Evolutionary conservation across 2,888 invertebrate species (phyloP).

Genomic region (Tryphoninae sp.): DNA sequence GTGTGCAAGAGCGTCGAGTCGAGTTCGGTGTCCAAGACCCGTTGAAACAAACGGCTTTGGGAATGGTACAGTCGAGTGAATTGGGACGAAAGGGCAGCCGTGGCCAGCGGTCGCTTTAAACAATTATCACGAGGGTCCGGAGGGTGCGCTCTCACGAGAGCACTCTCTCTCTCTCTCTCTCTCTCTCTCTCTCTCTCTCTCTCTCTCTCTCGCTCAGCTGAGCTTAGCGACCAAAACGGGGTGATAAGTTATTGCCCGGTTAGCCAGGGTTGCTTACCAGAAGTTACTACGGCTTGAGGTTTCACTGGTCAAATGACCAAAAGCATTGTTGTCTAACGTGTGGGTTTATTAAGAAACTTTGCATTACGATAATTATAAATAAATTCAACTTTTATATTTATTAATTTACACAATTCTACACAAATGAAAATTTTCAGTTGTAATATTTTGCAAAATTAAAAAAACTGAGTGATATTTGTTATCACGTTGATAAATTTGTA

Average conservation of each 20-base stretch:
- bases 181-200: conserved; percentile 21
- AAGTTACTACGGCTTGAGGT: conserved; percentile 65
- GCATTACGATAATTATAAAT: conserved; percentile 15
- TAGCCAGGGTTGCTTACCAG: conserved; percentile 72
- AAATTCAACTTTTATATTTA: not conserved
- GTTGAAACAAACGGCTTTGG: conserved; percentile 70
- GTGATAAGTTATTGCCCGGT: conserved; percentile 79
- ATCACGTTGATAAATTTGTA: no score
- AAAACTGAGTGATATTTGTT: no score
- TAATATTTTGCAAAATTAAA: no score
- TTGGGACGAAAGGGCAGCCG: conserved; percentile 73
- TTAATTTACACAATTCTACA: not conserved
- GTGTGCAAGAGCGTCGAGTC: conserved; percentile 45
- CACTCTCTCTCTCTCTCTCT: conserved; percentile 54
- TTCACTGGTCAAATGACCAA: conserved; percentile 55
- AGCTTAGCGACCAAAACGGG: conserved; percentile 64
- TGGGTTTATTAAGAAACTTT: conserved; percentile 46
- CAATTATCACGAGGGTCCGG: conserved; percentile 80
- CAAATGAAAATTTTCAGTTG: no score
- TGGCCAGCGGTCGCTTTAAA: conserved; percentile 80
- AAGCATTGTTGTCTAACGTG: conserved; percentile 41
- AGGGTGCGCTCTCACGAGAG: conserved; percentile 66
- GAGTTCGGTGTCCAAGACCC: conserved; percentile 48
- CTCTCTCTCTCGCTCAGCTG: conserved; percentile 5
- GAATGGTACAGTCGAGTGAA: conserved; percentile 71